phyloP scores from a whole-genome alignment of 2,888 invertebrate species.

The Ormyrus labotus region DNA sequence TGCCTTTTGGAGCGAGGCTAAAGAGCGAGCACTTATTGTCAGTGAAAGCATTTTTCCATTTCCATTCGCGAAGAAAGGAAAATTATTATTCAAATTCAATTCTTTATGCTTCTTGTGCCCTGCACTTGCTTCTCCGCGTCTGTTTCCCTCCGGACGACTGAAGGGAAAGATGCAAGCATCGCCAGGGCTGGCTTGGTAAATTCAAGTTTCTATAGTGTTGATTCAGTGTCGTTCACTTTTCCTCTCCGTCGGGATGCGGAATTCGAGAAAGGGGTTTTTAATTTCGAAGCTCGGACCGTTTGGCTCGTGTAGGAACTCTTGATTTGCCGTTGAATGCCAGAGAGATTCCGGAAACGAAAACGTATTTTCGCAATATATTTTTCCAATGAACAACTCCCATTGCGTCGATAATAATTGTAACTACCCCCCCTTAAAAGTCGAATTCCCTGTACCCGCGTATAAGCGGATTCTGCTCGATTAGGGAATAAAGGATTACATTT shows the following conservation, averaged over 20 bases:
- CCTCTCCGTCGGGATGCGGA: background rate
- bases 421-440: too few species aligned
- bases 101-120: background rate
- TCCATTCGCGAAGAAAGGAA: background rate
- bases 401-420: too few species aligned
- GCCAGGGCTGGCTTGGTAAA: background rate
- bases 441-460: too few species aligned
- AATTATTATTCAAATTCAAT: constrained; percentile 21
- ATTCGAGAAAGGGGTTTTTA: too few species aligned
- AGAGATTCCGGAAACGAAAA: too few species aligned
- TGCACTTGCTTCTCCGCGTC: background rate
- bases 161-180: background rate
- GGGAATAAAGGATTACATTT: too few species aligned
- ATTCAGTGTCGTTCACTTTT: background rate
- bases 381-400: too few species aligned
- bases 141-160: background rate
- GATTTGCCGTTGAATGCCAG: too few species aligned
- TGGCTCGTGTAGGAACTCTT: too few species aligned
- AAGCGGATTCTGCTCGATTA: too few species aligned
- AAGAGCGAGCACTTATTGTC: background rate
- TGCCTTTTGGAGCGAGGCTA: background rate
- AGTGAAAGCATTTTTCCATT: background rate
- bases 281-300: too few species aligned
- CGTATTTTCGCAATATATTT: too few species aligned
- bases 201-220: background rate